Percentiles rank a stretch among this genome's conserved stretches.
phyloP scores from a whole-genome alignment of 2,113 vertebrate species.

The Turnix velox region DNA sequence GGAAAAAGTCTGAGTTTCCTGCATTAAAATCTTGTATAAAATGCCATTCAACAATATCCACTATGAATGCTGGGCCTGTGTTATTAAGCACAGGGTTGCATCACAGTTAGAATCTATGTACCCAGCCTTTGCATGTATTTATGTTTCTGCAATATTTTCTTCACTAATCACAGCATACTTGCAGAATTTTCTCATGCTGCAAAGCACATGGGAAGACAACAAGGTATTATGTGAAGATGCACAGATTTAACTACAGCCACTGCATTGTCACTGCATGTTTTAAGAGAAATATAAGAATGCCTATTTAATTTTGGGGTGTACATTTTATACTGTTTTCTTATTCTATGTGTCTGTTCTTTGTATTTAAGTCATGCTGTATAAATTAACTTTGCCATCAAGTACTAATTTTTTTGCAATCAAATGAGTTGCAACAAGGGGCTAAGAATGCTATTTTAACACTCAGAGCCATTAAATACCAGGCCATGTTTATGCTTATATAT shows the following conservation, averaged over 20 bases:
- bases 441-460: not conserved
- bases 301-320: not conserved
- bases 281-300: not conserved
- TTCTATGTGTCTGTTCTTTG: not conserved
- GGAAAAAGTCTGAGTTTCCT: not conserved
- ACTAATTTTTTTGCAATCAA: not conserved
- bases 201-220: not conserved
- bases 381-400: not conserved
- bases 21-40: not conserved
- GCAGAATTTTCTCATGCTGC: not conserved
- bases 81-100: not conserved
- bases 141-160: not conserved
- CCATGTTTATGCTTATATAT: not conserved
- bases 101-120: not conserved
- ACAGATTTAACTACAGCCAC: not conserved
- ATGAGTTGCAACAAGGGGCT: not conserved
- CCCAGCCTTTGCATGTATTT: not conserved
- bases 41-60: not conserved
- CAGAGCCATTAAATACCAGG: not conserved
- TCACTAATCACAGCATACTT: not conserved
- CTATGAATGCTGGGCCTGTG: not conserved
- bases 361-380: not conserved
- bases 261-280: not conserved
- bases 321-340: not conserved
- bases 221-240: not conserved